Base-by-base conservation (phyloP, 2,797 vertebrate species). In the Craterocephalus amniculus region DNA sequence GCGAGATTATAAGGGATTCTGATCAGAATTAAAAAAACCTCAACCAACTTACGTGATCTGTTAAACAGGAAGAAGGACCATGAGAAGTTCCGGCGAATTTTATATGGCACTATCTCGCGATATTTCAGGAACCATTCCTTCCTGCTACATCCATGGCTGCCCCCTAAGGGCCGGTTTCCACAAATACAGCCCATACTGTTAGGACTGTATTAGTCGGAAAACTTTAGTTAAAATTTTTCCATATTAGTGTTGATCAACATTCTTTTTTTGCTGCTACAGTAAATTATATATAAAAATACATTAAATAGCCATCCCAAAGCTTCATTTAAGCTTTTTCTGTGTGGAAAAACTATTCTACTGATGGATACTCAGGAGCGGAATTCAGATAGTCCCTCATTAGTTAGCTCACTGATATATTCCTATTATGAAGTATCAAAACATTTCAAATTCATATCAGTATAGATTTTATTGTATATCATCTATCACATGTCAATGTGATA, bases 1-100 rank as follows among this genome's bases (percentile, higher is more conserved):
- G 0, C 4, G 2, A 77, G 91, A 93, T 93, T 67, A 16, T 24
- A 0, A 0, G 1, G 13, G 91, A 89, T 90, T 83, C 40, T 1
- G 0, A 1, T 0, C 1, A 0, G 7, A 4, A 1, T 0, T 0
- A 2, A 0, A 1, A 1, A 0, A 0, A 1, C 0, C 0, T 1
- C 2, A 0, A 0, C 1, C 0, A 0, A 1, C 14, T 95, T 95
- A 95, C 95, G 95, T 95, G 95, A 95, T 95, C 69, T 59, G 38
- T 78, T 4, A 24, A 76, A 92, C 88, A 95, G 94, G 94, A 95
- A 95, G 93, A 95, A 95, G 94, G 60, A 66, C 88, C 0, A 0
- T 0, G 0, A 0, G 0, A 20, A 51, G 89, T 86, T 78, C 72
- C 81, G 70, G 6, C 1, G 4, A 31, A 0, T 16, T 91, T 88